Conservation (phyloP, 2,113 vertebrate species). For the Castor canadensis region DNA sequence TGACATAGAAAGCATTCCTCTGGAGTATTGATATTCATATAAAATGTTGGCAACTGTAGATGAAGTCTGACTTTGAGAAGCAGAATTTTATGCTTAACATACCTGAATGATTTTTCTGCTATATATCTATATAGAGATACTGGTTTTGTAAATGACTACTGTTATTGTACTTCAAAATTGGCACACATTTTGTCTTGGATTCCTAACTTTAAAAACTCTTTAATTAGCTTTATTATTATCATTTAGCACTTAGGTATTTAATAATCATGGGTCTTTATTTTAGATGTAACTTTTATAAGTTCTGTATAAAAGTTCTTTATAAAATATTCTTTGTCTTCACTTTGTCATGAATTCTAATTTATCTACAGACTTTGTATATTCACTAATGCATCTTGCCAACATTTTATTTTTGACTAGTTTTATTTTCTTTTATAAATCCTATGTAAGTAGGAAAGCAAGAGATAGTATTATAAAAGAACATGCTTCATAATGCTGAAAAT, state of each 20-base stretch:
- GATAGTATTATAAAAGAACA: neutral
- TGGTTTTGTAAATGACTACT: neutral
- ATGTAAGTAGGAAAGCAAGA: neutral
- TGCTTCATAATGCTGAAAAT: neutral
- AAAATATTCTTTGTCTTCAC: neutral
- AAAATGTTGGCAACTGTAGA: neutral
- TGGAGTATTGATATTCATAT: neutral
- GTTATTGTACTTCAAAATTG: too few relatives aligned
- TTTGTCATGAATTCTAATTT: neutral
- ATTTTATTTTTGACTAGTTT: neutral
- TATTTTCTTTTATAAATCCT: neutral
- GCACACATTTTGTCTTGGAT: neutral
- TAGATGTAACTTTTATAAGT: neutral
- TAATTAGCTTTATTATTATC: neutral
- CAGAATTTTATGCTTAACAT: neutral
- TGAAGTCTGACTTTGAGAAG: neutral
- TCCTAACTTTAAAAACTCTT: too few relatives aligned
- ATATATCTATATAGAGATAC: neutral
- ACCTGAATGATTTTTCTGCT: neutral
- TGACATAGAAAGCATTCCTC: neutral
- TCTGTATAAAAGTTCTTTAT: too few relatives aligned
- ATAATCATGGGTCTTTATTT: neutral
- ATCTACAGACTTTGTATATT: neutral
- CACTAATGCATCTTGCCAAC: neutral
- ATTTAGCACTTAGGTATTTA: neutral